A percentile compares a stretch with the other conserved stretches of the same genome.
These are phyloP conservation scores for Agonopterix alstromeriana DNA, from an alignment of 2,888 invertebrate genomes.

Conservation along the genomic window DNA sequence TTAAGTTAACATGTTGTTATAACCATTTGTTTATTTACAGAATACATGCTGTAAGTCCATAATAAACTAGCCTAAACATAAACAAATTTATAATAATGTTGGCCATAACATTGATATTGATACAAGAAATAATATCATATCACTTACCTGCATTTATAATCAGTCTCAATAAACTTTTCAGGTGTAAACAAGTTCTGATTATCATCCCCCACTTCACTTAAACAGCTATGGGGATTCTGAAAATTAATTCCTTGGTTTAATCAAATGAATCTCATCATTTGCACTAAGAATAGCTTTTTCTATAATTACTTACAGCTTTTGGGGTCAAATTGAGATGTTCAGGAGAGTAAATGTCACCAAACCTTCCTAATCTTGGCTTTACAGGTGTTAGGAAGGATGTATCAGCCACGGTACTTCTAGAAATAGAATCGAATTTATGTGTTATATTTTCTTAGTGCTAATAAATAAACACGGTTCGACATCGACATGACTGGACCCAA, in stretches of 20 bases:
- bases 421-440: conserved; percentile 6
- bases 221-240: conserved; percentile 37
- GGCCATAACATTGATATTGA: no score
- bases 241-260: background rate
- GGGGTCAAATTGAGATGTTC: conserved; percentile 69
- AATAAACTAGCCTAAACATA: no score
- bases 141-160: conserved; percentile 55
- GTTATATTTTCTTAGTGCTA: background rate
- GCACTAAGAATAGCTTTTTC: background rate
- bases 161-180: conserved; percentile 36
- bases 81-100: no score
- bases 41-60: no score
- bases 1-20: no score
- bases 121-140: no score
- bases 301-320: conserved; percentile 51
- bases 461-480: no score
- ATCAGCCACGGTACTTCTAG: conserved; percentile 33
- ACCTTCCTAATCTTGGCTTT: conserved; percentile 57
- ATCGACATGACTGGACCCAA: background rate
- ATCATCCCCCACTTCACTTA: conserved; percentile 39
- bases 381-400: conserved; percentile 46
- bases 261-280: background rate
- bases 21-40: no score
- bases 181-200: conserved; percentile 45
- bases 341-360: conserved; percentile 66